phyloP scores from a whole-genome alignment of 2,797 vertebrate species.

The Eospalax fontanierii region DNA sequence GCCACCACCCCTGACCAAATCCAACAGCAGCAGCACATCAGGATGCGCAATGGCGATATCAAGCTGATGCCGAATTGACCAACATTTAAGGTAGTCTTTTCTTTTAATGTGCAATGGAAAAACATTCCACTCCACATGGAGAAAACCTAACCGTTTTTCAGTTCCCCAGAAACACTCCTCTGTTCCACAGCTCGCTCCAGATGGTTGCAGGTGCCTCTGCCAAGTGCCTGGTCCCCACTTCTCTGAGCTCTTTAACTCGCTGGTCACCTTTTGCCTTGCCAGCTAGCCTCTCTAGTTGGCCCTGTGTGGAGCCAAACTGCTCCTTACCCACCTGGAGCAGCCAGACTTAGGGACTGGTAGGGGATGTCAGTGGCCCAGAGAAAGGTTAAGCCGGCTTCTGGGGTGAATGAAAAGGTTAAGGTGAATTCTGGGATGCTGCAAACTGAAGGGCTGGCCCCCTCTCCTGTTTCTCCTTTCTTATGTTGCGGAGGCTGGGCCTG shows the following conservation, averaged over 20 bases:
- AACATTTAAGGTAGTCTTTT: conserved; percentile 17
- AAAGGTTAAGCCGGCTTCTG: neutral
- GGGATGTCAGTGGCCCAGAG: neutral
- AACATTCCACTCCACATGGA: conserved; percentile 19
- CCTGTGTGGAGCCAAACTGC: neutral
- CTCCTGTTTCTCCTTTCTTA: neutral
- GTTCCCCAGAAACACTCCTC: conserved; percentile 51
- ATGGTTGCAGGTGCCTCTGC: neutral
- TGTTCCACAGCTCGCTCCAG: conserved; percentile 60
- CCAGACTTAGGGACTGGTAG: neutral
- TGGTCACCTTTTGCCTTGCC: neutral
- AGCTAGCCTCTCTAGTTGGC: neutral
- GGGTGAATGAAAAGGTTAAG: neutral
- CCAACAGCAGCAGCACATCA: neutral
- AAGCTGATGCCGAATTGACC: neutral
- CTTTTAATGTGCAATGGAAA: conserved; percentile 61
- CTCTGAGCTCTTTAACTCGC: neutral
- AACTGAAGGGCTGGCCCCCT: neutral
- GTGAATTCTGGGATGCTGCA: neutral
- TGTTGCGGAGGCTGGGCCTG: too few relatives aligned
- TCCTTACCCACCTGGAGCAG: neutral
- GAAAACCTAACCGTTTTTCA: conserved; percentile 56
- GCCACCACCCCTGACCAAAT: neutral
- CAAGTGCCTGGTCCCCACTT: neutral
- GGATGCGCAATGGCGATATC: neutral